Conservation (phyloP, 37 sponge, comb jelly and placozoan species). For the Geodia barretti region DNA sequence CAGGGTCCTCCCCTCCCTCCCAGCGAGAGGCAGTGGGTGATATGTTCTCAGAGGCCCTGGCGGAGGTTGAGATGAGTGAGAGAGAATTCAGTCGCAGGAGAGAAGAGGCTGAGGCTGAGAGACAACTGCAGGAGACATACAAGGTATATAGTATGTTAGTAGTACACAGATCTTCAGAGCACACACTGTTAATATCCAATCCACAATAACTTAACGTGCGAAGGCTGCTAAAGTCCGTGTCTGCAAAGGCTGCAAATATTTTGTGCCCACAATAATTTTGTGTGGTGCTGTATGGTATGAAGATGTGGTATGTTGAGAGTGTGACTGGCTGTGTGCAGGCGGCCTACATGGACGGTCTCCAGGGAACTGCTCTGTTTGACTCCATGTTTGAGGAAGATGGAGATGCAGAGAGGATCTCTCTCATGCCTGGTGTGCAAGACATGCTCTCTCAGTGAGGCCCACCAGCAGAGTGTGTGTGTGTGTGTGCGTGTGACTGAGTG, state of each 20-base stretch:
- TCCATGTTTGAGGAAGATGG: slow-evolving; percentile 84
- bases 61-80: slow-evolving; percentile 72
- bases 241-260: too few relatives aligned
- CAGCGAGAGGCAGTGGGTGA: slow-evolving; percentile 71
- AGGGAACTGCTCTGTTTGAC: slow-evolving; percentile 58
- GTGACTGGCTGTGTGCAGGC: slow-evolving; percentile 57
- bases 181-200: too few relatives aligned
- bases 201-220: too few relatives aligned
- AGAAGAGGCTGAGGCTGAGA: slow-evolving; percentile 21
- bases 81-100: slow-evolving; percentile 59
- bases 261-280: too few relatives aligned
- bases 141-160: slow-evolving; percentile 33
- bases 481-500: too few relatives aligned
- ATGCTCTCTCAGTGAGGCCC: slow-evolving; percentile 41
- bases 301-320: too few relatives aligned
- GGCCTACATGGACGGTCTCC: slow-evolving; percentile 89
- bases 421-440: slow-evolving; percentile 70
- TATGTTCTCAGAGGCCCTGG: slow-evolving; percentile 57
- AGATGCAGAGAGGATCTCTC: slow-evolving; percentile 64
- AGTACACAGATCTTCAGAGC: too few relatives aligned
- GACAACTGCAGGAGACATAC: slow-evolving; percentile 11
- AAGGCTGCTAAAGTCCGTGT: too few relatives aligned
- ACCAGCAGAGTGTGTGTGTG: too few relatives aligned
- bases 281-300: too few relatives aligned
- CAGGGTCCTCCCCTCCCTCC: too few relatives aligned